phyloP scores from a whole-genome alignment of 2,888 invertebrate genomes.

The Drosophila niveifrons region DNA sequence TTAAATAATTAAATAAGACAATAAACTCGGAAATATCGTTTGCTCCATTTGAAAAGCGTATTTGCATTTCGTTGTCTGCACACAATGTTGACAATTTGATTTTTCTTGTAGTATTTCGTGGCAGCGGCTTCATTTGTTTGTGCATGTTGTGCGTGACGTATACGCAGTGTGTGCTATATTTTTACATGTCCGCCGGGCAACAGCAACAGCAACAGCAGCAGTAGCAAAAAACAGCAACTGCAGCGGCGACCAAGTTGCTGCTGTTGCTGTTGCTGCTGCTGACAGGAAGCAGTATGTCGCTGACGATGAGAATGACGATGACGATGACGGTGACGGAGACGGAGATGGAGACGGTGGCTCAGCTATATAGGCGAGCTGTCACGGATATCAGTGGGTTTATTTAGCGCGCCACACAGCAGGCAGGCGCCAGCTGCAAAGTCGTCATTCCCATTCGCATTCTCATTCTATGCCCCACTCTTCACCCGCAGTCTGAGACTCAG shows the following conservation, averaged over 20 bases:
- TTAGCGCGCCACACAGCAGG: conserved; percentile 54
- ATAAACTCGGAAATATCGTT: neutral
- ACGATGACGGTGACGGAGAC: conserved; percentile 38
- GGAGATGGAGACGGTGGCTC: conserved; percentile 5
- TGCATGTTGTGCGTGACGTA: conserved; percentile 66
- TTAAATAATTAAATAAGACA: too few relatives aligned
- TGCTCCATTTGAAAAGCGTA: conserved; percentile 5
- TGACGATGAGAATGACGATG: conserved; percentile 39
- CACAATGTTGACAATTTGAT: neutral
- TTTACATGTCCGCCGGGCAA: conserved; percentile 71
- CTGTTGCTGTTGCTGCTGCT: conserved; percentile 45
- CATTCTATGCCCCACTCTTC: neutral
- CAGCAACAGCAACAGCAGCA: conserved; percentile 40
- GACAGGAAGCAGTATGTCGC: conserved; percentile 54
- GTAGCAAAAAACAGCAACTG: conserved; percentile 17
- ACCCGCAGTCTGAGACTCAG: conserved; percentile 21
- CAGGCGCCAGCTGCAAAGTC: conserved; percentile 27
- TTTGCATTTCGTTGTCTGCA: conserved; percentile 14
- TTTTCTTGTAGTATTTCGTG: conserved; percentile 4
- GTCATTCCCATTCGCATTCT: neutral
- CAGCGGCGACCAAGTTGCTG: too few relatives aligned
- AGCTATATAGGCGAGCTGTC: conserved; percentile 23
- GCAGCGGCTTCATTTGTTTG: conserved; percentile 28
- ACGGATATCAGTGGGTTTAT: conserved; percentile 61
- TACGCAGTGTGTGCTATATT: conserved; percentile 75